phyloP scores from a whole-genome alignment of 1,140 invertebrate genomes.

The Bombus confusus region DNA sequence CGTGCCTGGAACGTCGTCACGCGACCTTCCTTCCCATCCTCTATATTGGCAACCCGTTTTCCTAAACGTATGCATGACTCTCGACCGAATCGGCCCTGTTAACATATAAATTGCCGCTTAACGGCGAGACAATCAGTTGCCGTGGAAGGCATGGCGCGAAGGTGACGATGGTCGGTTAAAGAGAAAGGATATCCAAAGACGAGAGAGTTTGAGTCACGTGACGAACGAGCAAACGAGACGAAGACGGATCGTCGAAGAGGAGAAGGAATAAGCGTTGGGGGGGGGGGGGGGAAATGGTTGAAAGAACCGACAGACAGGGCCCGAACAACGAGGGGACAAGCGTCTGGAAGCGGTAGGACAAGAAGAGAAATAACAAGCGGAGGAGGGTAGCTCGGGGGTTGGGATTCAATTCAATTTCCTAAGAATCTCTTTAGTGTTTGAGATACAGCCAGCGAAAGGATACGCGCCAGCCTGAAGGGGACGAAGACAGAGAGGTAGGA shows the following conservation, averaged over 20 bases:
- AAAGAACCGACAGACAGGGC: slow-evolving; percentile 9
- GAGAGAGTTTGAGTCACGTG: background rate
- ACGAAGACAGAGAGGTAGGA: slow-evolving; percentile 1
- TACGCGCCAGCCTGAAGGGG: slow-evolving; percentile 63
- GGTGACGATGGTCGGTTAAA: slow-evolving; percentile 50
- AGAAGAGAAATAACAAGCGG: slow-evolving; percentile 38
- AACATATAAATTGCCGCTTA: slow-evolving; percentile 80
- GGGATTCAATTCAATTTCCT: slow-evolving; percentile 78
- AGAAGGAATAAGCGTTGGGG: background rate
- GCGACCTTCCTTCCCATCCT: background rate
- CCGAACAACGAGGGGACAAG: slow-evolving; percentile 8
- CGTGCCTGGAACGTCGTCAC: slow-evolving; percentile 12
- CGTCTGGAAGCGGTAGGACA: background rate
- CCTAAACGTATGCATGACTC: slow-evolving; percentile 74
- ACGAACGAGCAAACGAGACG: slow-evolving; percentile 8
- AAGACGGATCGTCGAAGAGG: slow-evolving; percentile 23
- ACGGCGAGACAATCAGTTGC: slow-evolving; percentile 74
- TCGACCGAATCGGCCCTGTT: slow-evolving; percentile 73
- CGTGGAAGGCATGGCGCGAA: slow-evolving; percentile 28
- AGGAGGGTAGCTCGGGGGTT: slow-evolving; percentile 1
- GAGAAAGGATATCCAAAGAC: background rate
- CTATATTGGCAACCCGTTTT: slow-evolving; percentile 25
- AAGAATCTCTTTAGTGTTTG: slow-evolving; percentile 78
- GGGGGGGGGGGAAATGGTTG: background rate
- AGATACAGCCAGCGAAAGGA: slow-evolving; percentile 76